Evolutionary conservation across 2,113 vertebrate species (phyloP).

Genomic region (Stigmatopora nigra): DNA sequence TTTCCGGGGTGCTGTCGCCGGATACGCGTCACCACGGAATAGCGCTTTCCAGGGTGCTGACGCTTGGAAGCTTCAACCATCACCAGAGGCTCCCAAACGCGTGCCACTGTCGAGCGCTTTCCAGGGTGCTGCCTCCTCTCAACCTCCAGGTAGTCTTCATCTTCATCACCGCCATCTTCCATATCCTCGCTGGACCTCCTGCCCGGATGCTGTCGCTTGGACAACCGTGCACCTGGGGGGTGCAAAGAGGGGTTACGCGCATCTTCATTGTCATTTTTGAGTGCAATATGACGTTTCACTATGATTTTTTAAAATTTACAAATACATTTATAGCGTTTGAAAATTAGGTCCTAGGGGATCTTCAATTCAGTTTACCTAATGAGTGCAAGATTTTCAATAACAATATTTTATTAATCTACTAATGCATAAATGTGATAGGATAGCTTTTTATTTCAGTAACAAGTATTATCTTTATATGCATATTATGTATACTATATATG

Average conservation of each 20-base stretch:
- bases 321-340: too few relatives aligned
- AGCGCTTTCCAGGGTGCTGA: constrained; percentile 80
- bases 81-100: constrained; percentile 51
- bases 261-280: not conserved
- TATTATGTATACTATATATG: too few relatives aligned
- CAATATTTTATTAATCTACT: too few relatives aligned
- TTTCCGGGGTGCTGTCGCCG: constrained; percentile 74
- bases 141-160: constrained; percentile 42
- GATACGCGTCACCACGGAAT: constrained; percentile 45
- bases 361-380: too few relatives aligned
- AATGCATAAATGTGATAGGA: too few relatives aligned
- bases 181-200: constrained; percentile 65
- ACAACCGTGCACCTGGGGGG: constrained; percentile 71
- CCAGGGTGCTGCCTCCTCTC: constrained; percentile 72
- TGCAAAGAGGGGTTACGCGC: not conserved
- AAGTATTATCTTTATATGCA: too few relatives aligned
- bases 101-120: constrained; percentile 60
- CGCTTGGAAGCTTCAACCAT: constrained; percentile 71
- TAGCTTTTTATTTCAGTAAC: too few relatives aligned
- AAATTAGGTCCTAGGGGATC: too few relatives aligned
- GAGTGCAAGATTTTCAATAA: too few relatives aligned
- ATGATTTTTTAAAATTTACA: too few relatives aligned
- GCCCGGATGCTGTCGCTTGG: constrained; percentile 75
- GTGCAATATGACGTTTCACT: not conserved
- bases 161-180: constrained; percentile 55